phyloP scores from a whole-genome alignment of 2,888 invertebrate genomes.

The Chaetogeoica ovagalla region DNA sequence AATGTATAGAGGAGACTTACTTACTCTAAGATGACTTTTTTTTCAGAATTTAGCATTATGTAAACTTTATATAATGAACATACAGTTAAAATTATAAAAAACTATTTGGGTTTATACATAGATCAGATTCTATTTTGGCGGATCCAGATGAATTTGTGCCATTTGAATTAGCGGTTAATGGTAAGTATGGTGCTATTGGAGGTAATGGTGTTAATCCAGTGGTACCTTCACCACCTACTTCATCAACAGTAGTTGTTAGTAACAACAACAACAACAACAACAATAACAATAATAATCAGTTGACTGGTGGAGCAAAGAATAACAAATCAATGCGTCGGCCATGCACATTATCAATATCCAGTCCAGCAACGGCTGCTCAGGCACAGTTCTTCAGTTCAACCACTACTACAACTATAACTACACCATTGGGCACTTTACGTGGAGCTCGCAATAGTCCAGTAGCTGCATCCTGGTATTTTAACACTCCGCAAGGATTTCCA shows the following conservation, averaged over 20 bases:
- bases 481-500: constrained; percentile 57
- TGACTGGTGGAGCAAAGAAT: constrained; percentile 18
- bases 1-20: too few relatives aligned
- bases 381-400: constrained; percentile 46
- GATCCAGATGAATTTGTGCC: constrained; percentile 69
- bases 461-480: constrained; percentile 62
- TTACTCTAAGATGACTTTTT: too few relatives aligned
- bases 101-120: constrained; percentile 27
- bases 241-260: neutral
- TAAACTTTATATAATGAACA: too few relatives aligned
- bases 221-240: constrained; percentile 6
- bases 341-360: constrained; percentile 27
- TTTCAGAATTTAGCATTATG: too few relatives aligned
- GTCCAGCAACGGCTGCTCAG: constrained; percentile 36
- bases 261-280: constrained; percentile 21
- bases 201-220: constrained; percentile 49
- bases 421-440: constrained; percentile 35
- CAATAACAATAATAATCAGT: constrained; percentile 10
- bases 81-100: neutral
- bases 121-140: constrained; percentile 65
- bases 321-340: constrained; percentile 37
- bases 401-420: constrained; percentile 43
- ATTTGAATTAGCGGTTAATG: constrained; percentile 68
- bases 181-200: constrained; percentile 73
- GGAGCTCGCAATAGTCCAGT: constrained; percentile 58